Evolutionary conservation across 2,113 vertebrate species (phyloP).

Genomic region (Callithrix jacchus): DNA sequence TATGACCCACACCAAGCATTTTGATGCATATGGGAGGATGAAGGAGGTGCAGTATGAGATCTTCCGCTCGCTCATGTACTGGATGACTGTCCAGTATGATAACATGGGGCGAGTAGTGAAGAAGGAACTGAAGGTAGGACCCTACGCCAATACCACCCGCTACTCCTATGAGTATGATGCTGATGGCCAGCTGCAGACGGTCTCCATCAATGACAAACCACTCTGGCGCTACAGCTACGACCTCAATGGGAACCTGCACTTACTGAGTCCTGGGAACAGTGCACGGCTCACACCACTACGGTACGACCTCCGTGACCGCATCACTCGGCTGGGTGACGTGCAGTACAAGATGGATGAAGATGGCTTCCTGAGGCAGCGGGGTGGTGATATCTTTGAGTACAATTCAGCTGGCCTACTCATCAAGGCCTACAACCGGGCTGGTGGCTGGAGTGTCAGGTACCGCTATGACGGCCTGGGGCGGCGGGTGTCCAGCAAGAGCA

Average conservation of each 20-base stretch:
- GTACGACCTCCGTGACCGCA: slow-evolving; percentile 94
- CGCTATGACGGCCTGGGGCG: slow-evolving; percentile 96
- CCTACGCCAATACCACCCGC: slow-evolving; percentile 97
- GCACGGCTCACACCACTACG: slow-evolving; percentile 95
- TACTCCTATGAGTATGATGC: slow-evolving; percentile 97
- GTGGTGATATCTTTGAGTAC: slow-evolving; percentile 95
- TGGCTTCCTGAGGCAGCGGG: slow-evolving; percentile 96
- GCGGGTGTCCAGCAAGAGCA: slow-evolving; percentile 94
- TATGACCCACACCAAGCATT: slow-evolving; percentile 99
- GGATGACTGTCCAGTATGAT: slow-evolving; percentile 99
- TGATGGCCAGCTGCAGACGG: slow-evolving; percentile 95
- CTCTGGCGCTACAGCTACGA: slow-evolving; percentile 99
- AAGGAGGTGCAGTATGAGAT: slow-evolving; percentile 99
- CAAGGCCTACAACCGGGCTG: slow-evolving; percentile 93
- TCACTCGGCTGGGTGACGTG: slow-evolving; percentile 94
- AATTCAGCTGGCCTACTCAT: slow-evolving; percentile 94
- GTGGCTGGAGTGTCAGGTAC: slow-evolving; percentile 94
- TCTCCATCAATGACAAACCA: slow-evolving; percentile 97
- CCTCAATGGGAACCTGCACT: slow-evolving; percentile 96
- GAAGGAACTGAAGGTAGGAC: slow-evolving; percentile 97
- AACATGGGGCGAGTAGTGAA: slow-evolving; percentile 98
- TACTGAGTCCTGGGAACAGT: slow-evolving; percentile 96
- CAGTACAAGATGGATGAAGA: slow-evolving; percentile 97
- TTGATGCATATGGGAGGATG: slow-evolving; percentile 96
- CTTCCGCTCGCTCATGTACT: slow-evolving; percentile 98